Conservation (phyloP, 2,888 invertebrate species). For the Ferdinandea cuprea region DNA sequence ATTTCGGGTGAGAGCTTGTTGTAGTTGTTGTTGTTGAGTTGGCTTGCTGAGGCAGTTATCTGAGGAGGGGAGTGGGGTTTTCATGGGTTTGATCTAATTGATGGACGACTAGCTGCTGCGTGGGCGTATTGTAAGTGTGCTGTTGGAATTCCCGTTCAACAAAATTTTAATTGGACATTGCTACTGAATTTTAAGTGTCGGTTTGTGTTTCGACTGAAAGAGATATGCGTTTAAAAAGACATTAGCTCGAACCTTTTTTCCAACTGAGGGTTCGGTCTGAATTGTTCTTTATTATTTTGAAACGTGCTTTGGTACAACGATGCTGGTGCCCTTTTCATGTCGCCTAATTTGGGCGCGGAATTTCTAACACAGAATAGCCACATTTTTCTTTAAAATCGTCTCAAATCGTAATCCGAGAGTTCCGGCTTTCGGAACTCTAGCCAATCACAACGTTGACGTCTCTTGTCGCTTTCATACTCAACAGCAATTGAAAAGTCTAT, state of each 20-base stretch:
- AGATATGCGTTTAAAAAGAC: too few relatives aligned
- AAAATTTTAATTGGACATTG: slow-evolving; percentile 54
- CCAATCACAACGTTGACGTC: too few relatives aligned
- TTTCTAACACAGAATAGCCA: too few relatives aligned
- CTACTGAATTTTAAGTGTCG: slow-evolving; percentile 47
- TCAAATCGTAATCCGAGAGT: too few relatives aligned
- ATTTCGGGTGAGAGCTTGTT: slow-evolving; percentile 35
- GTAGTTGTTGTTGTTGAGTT: slow-evolving; percentile 30
- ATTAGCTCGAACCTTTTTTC: too few relatives aligned
- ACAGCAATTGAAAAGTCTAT: too few relatives aligned
- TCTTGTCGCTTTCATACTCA: too few relatives aligned
- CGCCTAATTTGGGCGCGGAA: too few relatives aligned
- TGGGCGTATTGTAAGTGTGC: slow-evolving; percentile 42
- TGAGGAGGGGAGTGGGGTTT: slow-evolving; percentile 17
- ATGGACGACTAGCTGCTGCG: slow-evolving; percentile 11
- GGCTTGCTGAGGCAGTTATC: slow-evolving; percentile 22
- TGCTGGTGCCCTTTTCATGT: too few relatives aligned
- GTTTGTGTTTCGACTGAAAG: neutral
- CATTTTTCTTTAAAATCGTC: too few relatives aligned
- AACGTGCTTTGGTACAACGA: too few relatives aligned
- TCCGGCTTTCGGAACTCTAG: too few relatives aligned
- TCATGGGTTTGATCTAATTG: slow-evolving; percentile 50
- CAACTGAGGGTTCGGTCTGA: neutral
- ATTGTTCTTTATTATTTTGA: neutral
- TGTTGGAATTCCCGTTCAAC: slow-evolving; percentile 52